phyloP scores from a whole-genome alignment of 1,140 invertebrate species.

The Dreissena rostriformis region DNA sequence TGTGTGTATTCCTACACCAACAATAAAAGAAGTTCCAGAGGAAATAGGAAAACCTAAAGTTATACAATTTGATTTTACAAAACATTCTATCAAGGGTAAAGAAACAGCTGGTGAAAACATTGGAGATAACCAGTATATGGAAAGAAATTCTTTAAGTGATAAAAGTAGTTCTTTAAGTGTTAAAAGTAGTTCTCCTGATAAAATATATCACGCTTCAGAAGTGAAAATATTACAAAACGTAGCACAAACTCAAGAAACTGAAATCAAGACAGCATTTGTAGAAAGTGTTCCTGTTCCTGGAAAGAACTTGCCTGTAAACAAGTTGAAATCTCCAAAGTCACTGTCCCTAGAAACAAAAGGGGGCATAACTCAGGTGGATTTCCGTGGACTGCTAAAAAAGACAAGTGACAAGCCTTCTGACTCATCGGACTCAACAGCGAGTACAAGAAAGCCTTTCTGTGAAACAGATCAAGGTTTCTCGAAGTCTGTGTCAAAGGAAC shows the following conservation, averaged over 20 bases:
- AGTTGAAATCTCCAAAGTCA: slow-evolving; percentile 5
- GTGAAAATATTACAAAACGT: too few species aligned
- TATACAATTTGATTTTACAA: not conserved
- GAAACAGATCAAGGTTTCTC: not conserved
- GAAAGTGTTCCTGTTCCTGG: not conserved
- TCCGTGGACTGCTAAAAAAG: slow-evolving; percentile 50
- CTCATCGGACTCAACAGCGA: not conserved
- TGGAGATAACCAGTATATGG: too few species aligned
- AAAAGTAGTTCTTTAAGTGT: too few species aligned
- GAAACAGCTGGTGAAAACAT: too few species aligned
- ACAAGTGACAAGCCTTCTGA: not conserved
- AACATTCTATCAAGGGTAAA: too few species aligned
- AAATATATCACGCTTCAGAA: too few species aligned
- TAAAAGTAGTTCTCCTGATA: too few species aligned
- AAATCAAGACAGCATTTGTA: not conserved
- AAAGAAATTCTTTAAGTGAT: too few species aligned
- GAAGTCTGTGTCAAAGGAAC: not conserved
- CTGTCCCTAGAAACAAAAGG: slow-evolving; percentile 45
- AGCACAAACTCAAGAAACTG: too few species aligned
- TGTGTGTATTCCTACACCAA: not conserved
- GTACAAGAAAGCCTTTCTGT: slow-evolving; percentile 22
- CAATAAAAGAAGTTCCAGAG: not conserved
- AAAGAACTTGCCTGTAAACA: not conserved
- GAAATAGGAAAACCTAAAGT: not conserved
- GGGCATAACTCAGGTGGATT: slow-evolving; percentile 47